phyloP scores from a whole-genome alignment of 2,888 invertebrate species.

The Shargacucullia verbasci region DNA sequence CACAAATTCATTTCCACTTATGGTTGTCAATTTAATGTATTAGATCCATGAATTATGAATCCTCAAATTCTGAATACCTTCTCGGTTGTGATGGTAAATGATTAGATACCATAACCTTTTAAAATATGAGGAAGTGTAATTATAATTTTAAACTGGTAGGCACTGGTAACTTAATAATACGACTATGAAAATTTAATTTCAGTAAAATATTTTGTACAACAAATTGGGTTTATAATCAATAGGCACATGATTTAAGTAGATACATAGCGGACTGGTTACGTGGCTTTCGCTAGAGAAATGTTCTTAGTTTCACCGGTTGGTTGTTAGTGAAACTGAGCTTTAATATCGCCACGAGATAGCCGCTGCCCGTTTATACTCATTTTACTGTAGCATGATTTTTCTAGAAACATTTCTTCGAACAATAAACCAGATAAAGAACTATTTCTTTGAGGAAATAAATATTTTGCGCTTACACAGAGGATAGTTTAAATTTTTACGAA shows the following conservation, averaged over 20 bases:
- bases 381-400: constrained; percentile 4
- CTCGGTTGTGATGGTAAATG: too few species aligned
- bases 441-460: constrained; percentile 23
- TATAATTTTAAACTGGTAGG: too few species aligned
- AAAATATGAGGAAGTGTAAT: too few species aligned
- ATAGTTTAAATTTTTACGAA: constrained; percentile 51
- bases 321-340: constrained; percentile 75
- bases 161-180: too few species aligned
- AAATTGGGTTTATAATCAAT: constrained; percentile 10
- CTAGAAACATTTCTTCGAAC: constrained; percentile 3
- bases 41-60: neutral
- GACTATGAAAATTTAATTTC: too few species aligned
- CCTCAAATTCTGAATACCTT: too few species aligned
- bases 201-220: constrained; percentile 7
- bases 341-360: constrained; percentile 47
- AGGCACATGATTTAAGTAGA: constrained; percentile 37
- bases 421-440: constrained; percentile 13
- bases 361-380: constrained; percentile 15
- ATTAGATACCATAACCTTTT: too few species aligned
- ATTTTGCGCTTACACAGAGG: constrained; percentile 30
- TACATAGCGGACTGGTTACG: constrained; percentile 70
- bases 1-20: constrained; percentile 53
- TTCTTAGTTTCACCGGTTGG: constrained; percentile 78
- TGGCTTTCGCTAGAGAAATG: constrained; percentile 84
- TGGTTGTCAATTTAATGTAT: constrained; percentile 28